Evolutionary conservation across 2,888 invertebrate species (phyloP), one percentile per base, ranked within the genome.

Genomic region (Cheilosia soror): DNA sequence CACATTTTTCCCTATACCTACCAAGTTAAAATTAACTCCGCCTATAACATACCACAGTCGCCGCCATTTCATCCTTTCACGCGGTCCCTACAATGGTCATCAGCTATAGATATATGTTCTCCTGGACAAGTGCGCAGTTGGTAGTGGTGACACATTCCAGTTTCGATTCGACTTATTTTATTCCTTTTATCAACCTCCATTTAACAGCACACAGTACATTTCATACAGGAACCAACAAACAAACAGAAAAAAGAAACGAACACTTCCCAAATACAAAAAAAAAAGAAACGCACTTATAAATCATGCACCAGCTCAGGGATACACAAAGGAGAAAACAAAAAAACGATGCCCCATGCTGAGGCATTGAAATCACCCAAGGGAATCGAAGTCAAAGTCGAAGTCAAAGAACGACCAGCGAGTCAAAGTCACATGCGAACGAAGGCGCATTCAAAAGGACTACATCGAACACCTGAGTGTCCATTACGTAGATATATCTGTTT

Each of bases 311-410:
- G 62, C 80, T 68, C 49, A 11, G 62, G 68, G 15, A 57, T 37
- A 55, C 31, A 62, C 20, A 27, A 66, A 65, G 71, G 33, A 25
- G 47, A 51, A 0, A 47, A 55, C 58, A 55, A 58, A 80, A 72
- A 31, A 57, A 9, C 29, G 7, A 20, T 20, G 69, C 55, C 76
- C 72, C 85, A 69, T 77, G 80, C 85, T 85, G 80, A 80, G 85
- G 72, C 72, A 85, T 85, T 85, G 76, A 85, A 83, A 81, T 68
- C n/a, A 60, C 80, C 76, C 80, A 72, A 71, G 85, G 80, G 80
- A 72, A 72, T 77, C 66, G 60, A 47, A 47, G 47, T 20, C 20
- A 20, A 20, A 37, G 15, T 47, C 44, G 15, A 71, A 68, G 82
- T 76, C 65, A 77, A 60, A 47, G 47, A 37, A 78, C 31, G 63